phyloP scores from a whole-genome alignment of 2,797 vertebrate species.

The Macroramphosus scolopax region DNA sequence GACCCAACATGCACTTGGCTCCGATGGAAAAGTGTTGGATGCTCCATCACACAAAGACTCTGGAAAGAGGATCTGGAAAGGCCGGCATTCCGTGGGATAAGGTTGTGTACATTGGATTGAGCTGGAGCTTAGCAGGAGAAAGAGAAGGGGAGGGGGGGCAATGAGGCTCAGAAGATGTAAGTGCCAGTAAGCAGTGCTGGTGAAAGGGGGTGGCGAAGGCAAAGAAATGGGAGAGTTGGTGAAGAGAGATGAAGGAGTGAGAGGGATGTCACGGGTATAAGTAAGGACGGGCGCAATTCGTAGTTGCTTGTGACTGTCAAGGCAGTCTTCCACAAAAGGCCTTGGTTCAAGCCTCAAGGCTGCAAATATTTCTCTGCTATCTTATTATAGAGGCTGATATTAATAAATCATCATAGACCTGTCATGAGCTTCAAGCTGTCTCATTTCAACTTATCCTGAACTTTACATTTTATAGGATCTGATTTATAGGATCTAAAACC shows the following conservation, averaged over 20 bases:
- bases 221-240: neutral
- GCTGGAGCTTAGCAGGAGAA: constrained; percentile 23
- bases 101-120: constrained; percentile 57
- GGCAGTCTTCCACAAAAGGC: too few species aligned
- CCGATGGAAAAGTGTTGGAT: constrained; percentile 51
- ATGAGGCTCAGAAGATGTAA: constrained; percentile 26
- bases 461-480: too few species aligned
- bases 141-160: neutral
- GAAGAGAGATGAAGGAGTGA: neutral
- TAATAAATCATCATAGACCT: too few species aligned
- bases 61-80: constrained; percentile 53
- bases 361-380: too few species aligned
- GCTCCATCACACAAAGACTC: constrained; percentile 60
- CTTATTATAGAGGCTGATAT: too few species aligned
- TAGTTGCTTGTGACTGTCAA: neutral
- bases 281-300: too few species aligned
- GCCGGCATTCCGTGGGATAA: constrained; percentile 51
- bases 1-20: constrained; percentile 70
- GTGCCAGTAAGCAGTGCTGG: constrained; percentile 23
- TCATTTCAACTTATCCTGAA: too few species aligned
- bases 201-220: neutral
- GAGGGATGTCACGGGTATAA: constrained; percentile 2
- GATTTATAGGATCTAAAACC: too few species aligned
- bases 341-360: too few species aligned
- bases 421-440: too few species aligned